phyloP scores from a whole-genome alignment of 2,797 vertebrate species.

The Melanotaenia trifasciata region DNA sequence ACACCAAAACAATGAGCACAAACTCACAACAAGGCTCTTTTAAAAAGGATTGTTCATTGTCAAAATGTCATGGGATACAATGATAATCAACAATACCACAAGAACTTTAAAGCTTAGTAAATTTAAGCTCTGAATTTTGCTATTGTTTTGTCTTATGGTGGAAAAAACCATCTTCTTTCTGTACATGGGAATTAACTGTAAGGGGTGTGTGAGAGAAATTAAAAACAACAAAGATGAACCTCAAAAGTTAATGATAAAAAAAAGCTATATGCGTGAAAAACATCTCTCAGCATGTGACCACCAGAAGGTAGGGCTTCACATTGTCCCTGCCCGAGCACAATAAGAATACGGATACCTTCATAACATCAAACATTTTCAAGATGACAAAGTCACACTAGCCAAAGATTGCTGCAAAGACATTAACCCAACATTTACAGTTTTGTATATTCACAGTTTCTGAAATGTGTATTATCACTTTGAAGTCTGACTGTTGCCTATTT shows the following conservation, averaged over 20 bases:
- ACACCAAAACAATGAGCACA: not conserved
- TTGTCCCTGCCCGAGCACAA: not conserved
- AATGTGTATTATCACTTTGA: slow-evolving; percentile 58
- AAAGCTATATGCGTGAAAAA: not conserved
- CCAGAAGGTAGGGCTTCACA: not conserved
- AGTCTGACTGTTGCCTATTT: slow-evolving; percentile 55
- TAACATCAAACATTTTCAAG: slow-evolving; percentile 29
- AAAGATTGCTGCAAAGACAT: slow-evolving; percentile 67
- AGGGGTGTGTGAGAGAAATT: not conserved
- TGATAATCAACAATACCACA: not conserved
- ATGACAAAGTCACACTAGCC: slow-evolving; percentile 43
- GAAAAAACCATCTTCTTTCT: not conserved
- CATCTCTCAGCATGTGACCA: slow-evolving; percentile 1
- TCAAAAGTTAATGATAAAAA: slow-evolving; percentile 1
- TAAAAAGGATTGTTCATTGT: not conserved
- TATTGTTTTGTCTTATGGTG: not conserved
- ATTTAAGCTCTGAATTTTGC: not conserved
- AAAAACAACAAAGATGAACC: not conserved
- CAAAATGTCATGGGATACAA: not conserved
- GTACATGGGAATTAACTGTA: not conserved
- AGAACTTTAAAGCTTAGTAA: not conserved
- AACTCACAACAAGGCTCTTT: not conserved
- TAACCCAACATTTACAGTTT: slow-evolving; percentile 68
- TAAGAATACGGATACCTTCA: slow-evolving; percentile 20
- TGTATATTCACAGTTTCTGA: slow-evolving; percentile 72